Evolutionary conservation across 1,140 invertebrate genomes (phyloP).

Genomic region (Onthophagus taurus): DNA sequence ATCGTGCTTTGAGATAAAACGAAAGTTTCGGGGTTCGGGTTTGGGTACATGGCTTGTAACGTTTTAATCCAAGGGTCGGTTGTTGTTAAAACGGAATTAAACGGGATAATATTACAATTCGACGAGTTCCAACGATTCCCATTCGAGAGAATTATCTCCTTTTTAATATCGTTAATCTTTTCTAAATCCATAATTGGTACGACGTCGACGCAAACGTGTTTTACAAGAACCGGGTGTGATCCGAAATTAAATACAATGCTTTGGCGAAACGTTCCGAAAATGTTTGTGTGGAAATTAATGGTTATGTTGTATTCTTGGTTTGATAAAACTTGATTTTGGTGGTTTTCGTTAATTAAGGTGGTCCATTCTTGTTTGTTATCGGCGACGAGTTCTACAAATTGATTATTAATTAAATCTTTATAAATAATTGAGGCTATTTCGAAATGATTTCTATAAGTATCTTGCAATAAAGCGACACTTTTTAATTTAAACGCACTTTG

Average conservation of each 20-base stretch:
- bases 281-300: slow-evolving; percentile 60
- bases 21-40: slow-evolving; percentile 57
- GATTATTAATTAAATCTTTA: slow-evolving; percentile 28
- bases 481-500: slow-evolving; percentile 42
- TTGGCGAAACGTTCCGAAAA: slow-evolving; percentile 75
- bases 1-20: slow-evolving; percentile 58
- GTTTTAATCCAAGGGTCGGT: slow-evolving; percentile 44
- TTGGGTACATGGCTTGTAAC: slow-evolving; percentile 54
- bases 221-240: slow-evolving; percentile 55
- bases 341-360: no score
- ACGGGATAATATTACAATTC: slow-evolving; percentile 51
- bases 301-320: slow-evolving; percentile 48
- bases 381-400: slow-evolving; percentile 29
- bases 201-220: slow-evolving; percentile 69
- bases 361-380: slow-evolving; percentile 53
- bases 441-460: slow-evolving; percentile 65
- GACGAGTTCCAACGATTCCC: slow-evolving; percentile 43
- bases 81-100: slow-evolving; percentile 47
- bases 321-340: slow-evolving; percentile 7
- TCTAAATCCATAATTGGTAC: slow-evolving; percentile 57
- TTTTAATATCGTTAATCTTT: slow-evolving; percentile 56
- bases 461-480: slow-evolving; percentile 60
- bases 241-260: slow-evolving; percentile 73
- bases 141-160: slow-evolving; percentile 49
- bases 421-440: slow-evolving; percentile 44